Evolutionary conservation across 1,140 invertebrate genomes (phyloP).

Genomic region (Caenorhabditis inopinata): DNA sequence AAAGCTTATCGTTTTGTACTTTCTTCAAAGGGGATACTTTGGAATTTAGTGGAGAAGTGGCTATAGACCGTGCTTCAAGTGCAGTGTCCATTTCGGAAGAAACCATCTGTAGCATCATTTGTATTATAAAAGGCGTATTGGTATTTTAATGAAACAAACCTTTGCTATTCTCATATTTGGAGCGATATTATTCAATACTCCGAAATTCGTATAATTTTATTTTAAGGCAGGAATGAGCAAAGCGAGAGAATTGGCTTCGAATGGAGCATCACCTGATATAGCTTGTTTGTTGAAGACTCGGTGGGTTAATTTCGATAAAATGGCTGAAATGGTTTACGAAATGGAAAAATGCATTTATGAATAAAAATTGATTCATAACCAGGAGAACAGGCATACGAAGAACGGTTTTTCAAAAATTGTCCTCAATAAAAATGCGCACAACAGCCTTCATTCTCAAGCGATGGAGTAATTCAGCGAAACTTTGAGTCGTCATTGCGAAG

Average conservation of each 20-base stretch:
- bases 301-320: no score
- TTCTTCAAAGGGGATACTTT: neutral
- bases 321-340: no score
- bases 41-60: neutral
- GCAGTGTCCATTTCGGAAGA: constrained; percentile 17
- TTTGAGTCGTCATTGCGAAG: neutral
- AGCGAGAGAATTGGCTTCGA: neutral
- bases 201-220: neutral
- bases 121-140: no score
- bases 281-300: no score
- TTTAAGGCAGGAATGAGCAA: constrained; percentile 6
- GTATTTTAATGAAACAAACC: no score
- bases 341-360: no score
- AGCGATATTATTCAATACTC: neutral
- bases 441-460: no score
- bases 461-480: neutral
- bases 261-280: neutral
- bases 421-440: neutral
- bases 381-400: neutral
- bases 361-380: no score
- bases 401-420: neutral
- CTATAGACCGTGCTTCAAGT: neutral
- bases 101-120: constrained; percentile 16
- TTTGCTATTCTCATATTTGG: no score
- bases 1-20: constrained; percentile 52